These are phyloP conservation scores for Drosophila orena DNA, from an alignment of 1,140 invertebrate genomes.

Conservation along the genomic window DNA sequence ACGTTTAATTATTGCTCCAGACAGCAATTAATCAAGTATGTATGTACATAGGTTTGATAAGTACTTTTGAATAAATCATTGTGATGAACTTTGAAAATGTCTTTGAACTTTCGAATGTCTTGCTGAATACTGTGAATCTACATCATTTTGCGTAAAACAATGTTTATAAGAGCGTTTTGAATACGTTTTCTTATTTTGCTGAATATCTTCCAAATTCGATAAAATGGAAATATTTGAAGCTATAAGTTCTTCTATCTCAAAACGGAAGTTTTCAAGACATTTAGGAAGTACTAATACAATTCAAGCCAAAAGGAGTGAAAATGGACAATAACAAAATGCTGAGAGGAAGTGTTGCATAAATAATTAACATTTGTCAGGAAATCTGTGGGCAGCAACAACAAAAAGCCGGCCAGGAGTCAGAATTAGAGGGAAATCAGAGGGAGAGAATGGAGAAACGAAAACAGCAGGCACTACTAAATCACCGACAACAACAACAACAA, in stretches of 20 bases:
- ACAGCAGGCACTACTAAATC: conserved; percentile 41
- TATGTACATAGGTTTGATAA: too few species aligned
- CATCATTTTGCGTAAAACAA: too few species aligned
- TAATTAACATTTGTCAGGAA: conserved; percentile 47
- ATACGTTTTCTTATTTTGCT: too few species aligned
- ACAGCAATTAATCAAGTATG: neutral
- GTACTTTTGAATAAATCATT: neutral
- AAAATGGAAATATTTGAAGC: too few species aligned
- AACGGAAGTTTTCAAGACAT: neutral
- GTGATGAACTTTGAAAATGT: neutral
- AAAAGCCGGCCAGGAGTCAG: conserved; percentile 33
- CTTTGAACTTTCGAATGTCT: too few species aligned
- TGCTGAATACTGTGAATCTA: too few species aligned
- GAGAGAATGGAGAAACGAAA: conserved; percentile 14
- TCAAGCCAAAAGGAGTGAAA: neutral
- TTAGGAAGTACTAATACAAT: neutral
- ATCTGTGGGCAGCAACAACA: conserved; percentile 32
- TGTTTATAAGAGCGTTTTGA: too few species aligned
- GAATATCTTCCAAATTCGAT: too few species aligned
- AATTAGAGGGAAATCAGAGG: conserved; percentile 15
- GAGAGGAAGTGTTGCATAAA: conserved; percentile 28
- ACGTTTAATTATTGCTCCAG: neutral
- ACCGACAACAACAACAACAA: conserved; percentile 40
- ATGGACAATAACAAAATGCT: neutral
- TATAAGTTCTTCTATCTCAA: too few species aligned